A percentile compares a stretch with the other conserved stretches of the same genome.
Conservation (phyloP, 2,113 vertebrate species). For the Empidonax alnorum region DNA sequence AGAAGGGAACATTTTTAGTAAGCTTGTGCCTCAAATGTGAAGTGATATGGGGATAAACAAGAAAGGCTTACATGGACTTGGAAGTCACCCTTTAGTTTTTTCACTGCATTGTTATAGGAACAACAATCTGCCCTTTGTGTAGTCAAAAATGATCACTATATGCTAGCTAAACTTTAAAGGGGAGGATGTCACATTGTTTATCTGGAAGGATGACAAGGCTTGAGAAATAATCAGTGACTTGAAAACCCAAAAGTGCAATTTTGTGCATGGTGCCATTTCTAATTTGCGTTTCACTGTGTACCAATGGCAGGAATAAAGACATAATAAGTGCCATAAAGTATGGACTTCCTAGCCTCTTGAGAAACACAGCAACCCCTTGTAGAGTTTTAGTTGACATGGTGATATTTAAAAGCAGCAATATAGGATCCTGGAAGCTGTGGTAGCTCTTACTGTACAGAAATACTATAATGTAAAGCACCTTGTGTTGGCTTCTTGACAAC, state of each 20-base stretch:
- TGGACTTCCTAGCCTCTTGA: neutral
- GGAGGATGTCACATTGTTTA: constrained; percentile 14
- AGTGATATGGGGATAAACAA: neutral
- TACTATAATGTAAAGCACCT: neutral
- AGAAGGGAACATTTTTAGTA: neutral
- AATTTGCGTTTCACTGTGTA: neutral
- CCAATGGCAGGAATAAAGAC: neutral
- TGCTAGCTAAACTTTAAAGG: constrained; percentile 31
- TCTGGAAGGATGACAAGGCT: constrained; percentile 25
- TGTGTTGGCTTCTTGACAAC: neutral
- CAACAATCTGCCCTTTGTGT: neutral
- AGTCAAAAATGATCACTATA: constrained; percentile 3
- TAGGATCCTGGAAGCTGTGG: constrained; percentile 6
- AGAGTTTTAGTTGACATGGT: neutral
- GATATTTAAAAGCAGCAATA: constrained; percentile 1
- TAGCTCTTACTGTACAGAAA: neutral
- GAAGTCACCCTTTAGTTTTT: neutral
- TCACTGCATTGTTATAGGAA: constrained; percentile 45
- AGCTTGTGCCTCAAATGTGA: neutral
- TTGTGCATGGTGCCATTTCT: neutral
- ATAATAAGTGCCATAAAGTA: neutral
- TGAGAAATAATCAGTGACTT: neutral
- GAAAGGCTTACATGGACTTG: neutral
- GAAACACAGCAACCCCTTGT: neutral
- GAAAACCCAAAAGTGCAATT: neutral